Percentiles rank a stretch among this genome's conserved stretches.
Conservation (phyloP, 2,113 vertebrate species). For the Entelurus aequoreus region DNA sequence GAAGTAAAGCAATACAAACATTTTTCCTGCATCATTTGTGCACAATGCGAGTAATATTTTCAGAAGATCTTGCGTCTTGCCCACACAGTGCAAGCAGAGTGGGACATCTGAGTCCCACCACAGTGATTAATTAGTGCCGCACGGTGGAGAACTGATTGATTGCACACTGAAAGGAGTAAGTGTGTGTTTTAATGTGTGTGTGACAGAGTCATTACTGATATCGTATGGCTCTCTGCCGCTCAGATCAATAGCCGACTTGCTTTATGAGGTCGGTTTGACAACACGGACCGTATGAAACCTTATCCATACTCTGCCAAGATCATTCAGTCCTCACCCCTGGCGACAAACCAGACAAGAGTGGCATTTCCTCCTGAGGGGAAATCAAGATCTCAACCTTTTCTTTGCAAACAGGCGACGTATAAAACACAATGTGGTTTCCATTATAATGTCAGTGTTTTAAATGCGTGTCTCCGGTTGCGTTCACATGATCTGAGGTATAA, state of each 20-base stretch:
- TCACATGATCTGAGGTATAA: conserved; percentile 3
- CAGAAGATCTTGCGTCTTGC: background rate
- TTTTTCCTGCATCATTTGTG: background rate
- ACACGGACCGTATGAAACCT: conserved; percentile 37
- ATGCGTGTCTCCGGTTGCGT: conserved; percentile 3
- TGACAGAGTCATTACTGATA: conserved; percentile 48
- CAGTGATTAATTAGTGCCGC: conserved; percentile 37
- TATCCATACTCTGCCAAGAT: conserved; percentile 1
- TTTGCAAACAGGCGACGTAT: conserved; percentile 5
- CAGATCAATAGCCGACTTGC: conserved; percentile 59
- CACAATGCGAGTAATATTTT: background rate
- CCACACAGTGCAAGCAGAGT: background rate
- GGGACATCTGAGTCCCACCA: conserved; percentile 17
- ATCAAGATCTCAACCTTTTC: conserved; percentile 22
- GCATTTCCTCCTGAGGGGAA: conserved; percentile 23
- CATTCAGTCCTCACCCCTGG: conserved; percentile 8
- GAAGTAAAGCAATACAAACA: too few relatives aligned
- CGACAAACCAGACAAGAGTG: conserved; percentile 20
- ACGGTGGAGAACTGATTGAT: conserved; percentile 43
- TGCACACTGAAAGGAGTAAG: conserved; percentile 29
- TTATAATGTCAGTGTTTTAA: conserved; percentile 9
- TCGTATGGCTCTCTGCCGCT: conserved; percentile 40
- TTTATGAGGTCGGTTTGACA: conserved; percentile 57
- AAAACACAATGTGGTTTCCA: conserved; percentile 20
- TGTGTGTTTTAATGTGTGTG: conserved; percentile 12